phyloP scores from a whole-genome alignment of 2,888 invertebrate genomes.

The Lasioglossum oenotherae region DNA sequence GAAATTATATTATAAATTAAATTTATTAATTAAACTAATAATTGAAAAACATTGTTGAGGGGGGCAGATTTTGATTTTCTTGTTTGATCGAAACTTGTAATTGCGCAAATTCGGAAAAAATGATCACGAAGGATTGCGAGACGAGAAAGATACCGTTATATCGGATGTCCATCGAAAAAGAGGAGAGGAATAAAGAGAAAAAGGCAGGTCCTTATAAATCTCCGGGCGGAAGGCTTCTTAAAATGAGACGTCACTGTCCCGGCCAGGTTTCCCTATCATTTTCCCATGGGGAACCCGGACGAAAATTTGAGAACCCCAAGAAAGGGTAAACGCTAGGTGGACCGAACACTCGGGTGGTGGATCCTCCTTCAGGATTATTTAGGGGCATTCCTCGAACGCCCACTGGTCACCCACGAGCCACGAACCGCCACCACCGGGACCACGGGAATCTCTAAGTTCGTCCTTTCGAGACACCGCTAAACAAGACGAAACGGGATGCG shows the following conservation, averaged over 20 bases:
- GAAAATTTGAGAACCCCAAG: slow-evolving; percentile 67
- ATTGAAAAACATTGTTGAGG: too few species aligned
- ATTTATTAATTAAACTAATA: too few species aligned
- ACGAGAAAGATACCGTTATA: slow-evolving; percentile 9
- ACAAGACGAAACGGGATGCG: slow-evolving; percentile 51
- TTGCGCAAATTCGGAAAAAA: not conserved
- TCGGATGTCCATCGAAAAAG: too few species aligned
- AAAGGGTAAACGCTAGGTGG: slow-evolving; percentile 55
- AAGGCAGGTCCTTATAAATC: slow-evolving; percentile 43
- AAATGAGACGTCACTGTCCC: slow-evolving; percentile 48
- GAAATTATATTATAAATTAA: too few species aligned
- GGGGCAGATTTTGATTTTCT: too few species aligned
- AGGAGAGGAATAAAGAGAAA: not conserved
- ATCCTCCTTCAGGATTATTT: slow-evolving; percentile 74
- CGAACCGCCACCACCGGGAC: slow-evolving; percentile 45
- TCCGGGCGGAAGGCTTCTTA: slow-evolving; percentile 27
- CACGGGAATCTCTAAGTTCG: slow-evolving; percentile 33
- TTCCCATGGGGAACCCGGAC: slow-evolving; percentile 28
- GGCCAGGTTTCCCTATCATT: slow-evolving; percentile 38
- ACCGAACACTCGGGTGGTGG: slow-evolving; percentile 45
- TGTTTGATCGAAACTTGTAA: not conserved
- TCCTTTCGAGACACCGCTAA: slow-evolving; percentile 50
- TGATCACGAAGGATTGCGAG: not conserved
- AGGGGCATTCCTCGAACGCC: slow-evolving; percentile 75
- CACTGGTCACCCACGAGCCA: slow-evolving; percentile 72